A percentile compares a stretch with the other conserved stretches of the same genome.
Evolutionary conservation across 1,140 invertebrate genomes (phyloP).

Genomic region (Temnothorax longispinosus): DNA sequence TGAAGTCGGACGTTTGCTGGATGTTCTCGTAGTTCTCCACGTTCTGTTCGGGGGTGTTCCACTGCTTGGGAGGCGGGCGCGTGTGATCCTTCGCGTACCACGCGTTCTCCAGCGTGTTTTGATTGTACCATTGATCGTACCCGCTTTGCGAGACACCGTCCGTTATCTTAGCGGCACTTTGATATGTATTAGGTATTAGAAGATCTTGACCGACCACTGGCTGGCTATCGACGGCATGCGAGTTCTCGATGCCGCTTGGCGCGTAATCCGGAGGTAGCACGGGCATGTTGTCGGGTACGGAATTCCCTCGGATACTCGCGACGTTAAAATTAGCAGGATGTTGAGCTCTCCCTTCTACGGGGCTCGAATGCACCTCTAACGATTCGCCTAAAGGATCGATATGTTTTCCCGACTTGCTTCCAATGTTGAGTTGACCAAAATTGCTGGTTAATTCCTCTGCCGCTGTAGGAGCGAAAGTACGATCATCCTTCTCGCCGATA

Average conservation of each 20-base stretch:
- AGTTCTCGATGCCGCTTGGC: conserved; percentile 43
- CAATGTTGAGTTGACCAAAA: conserved; percentile 75
- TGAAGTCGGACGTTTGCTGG: conserved; percentile 80
- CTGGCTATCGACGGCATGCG: conserved; percentile 61
- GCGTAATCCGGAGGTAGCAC: conserved; percentile 61
- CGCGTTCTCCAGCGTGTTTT: conserved; percentile 65
- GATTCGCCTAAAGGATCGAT: conserved; percentile 59
- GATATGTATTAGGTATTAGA: conserved; percentile 52
- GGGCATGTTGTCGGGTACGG: conserved; percentile 70
- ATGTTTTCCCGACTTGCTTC: conserved; percentile 61
- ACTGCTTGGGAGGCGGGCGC: conserved; percentile 67
- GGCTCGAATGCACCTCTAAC: conserved; percentile 23
- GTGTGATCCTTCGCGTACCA: conserved; percentile 74
- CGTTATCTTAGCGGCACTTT: conserved; percentile 44
- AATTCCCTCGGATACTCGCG: conserved; percentile 15
- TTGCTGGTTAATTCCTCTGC: conserved; percentile 72
- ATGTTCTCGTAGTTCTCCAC: conserved; percentile 84
- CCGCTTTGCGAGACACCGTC: conserved; percentile 73
- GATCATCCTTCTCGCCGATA: conserved; percentile 73
- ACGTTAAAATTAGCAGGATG: conserved; percentile 46
- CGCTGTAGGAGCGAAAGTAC: conserved; percentile 70
- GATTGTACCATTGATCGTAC: conserved; percentile 84
- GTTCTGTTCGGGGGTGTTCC: conserved; percentile 73
- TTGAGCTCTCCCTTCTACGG: conserved; percentile 54
- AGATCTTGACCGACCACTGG: conserved; percentile 55